These are phyloP conservation scores for Mus spicilegus DNA, from an alignment of 2,113 vertebrate species.

Conservation along the genomic window DNA sequence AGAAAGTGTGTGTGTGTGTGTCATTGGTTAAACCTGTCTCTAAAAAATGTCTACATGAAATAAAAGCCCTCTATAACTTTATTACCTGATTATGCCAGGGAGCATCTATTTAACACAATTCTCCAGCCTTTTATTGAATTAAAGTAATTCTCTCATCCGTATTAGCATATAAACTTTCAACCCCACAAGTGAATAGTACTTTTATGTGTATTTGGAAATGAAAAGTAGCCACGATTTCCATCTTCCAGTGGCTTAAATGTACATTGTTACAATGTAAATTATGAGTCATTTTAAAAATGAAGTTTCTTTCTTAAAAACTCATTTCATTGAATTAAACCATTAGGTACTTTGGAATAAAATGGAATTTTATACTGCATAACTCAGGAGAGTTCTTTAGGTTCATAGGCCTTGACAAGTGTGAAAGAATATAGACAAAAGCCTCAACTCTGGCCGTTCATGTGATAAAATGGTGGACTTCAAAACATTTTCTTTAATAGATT, in stretches of 20 bases:
- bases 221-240: background rate
- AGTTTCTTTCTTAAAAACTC: conserved; percentile 25
- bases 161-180: conserved; percentile 54
- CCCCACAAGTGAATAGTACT: conserved; percentile 46
- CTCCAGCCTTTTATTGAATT: conserved; percentile 48
- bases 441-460: conserved; percentile 29
- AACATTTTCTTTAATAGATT: background rate
- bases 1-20: background rate
- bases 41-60: conserved; percentile 51
- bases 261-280: conserved; percentile 50
- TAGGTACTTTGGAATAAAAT: conserved; percentile 18
- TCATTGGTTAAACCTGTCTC: conserved; percentile 14
- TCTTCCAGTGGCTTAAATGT: conserved; percentile 44
- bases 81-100: conserved; percentile 1
- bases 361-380: background rate
- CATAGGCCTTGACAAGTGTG: background rate
- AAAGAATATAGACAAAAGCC: conserved; percentile 37
- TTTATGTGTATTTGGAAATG: conserved; percentile 13
- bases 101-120: conserved; percentile 25
- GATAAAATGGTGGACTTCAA: background rate
- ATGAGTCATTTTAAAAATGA: conserved; percentile 47
- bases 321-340: conserved; percentile 52
- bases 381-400: conserved; percentile 45
- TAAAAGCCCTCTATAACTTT: conserved; percentile 41
- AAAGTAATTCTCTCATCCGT: conserved; percentile 41